A percentile compares a stretch with the other conserved stretches of the same genome.
Conservation (phyloP, 2,888 invertebrate species). For the Drosophila pegasa region DNA sequence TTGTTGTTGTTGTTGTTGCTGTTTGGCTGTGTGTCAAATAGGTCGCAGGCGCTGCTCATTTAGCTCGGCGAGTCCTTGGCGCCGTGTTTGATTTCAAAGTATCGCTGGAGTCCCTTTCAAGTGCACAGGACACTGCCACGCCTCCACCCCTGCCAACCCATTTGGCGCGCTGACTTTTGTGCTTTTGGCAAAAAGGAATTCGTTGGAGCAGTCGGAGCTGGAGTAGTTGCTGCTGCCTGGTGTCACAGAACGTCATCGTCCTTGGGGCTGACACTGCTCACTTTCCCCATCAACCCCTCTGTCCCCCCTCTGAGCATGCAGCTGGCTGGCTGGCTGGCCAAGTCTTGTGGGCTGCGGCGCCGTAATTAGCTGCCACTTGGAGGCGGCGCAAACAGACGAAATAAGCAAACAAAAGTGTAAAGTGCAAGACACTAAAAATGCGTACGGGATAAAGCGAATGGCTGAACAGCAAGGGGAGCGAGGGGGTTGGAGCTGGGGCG, state of each 20-base stretch:
- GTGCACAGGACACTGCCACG: constrained; percentile 43
- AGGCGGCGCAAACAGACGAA: constrained; percentile 34
- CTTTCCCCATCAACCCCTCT: too few relatives aligned
- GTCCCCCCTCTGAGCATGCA: constrained; percentile 15
- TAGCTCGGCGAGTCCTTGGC: constrained; percentile 42
- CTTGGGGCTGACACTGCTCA: constrained; percentile 25
- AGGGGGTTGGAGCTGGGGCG: not conserved
- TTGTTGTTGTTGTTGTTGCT: constrained; percentile 6
- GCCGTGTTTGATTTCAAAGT: constrained; percentile 81
- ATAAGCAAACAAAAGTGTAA: constrained; percentile 43
- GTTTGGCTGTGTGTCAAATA: constrained; percentile 52
- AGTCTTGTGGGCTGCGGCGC: constrained; percentile 42
- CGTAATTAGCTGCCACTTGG: constrained; percentile 62
- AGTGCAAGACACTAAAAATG: constrained; percentile 55
- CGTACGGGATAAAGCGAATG: constrained; percentile 21
- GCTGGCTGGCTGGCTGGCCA: constrained; percentile 20
- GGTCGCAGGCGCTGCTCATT: constrained; percentile 61
- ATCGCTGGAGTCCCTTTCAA: constrained; percentile 72
- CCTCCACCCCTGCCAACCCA: constrained; percentile 1
- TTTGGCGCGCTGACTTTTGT: constrained; percentile 35
- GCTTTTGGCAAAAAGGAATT: constrained; percentile 34
- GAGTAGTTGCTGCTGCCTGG: constrained; percentile 8
- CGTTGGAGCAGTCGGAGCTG: too few relatives aligned
- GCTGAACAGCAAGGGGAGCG: not conserved
- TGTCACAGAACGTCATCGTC: constrained; percentile 54